Percentiles rank a stretch among this genome's conserved stretches.
Conservation (phyloP, 2,797 vertebrate genomes). For the Sorex maritimensis region DNA sequence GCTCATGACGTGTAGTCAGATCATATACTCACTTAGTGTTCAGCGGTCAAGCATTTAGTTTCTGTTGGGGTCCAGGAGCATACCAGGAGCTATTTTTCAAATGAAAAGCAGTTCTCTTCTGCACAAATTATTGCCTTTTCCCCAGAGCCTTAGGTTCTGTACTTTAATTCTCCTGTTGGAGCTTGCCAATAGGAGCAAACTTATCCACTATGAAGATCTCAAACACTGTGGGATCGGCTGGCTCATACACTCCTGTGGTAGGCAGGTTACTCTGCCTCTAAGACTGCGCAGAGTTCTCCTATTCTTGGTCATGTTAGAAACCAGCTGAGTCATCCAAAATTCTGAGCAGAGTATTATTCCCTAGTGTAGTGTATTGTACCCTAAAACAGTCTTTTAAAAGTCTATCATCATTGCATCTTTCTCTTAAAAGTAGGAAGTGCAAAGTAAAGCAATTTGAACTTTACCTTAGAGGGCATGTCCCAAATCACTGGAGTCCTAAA, state of each 20-base stretch:
- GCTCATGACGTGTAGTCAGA: neutral
- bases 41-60: neutral
- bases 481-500: conserved; percentile 3
- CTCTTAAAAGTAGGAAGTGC: neutral
- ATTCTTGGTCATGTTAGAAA: conserved; percentile 56
- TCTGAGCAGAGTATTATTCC: conserved; percentile 29
- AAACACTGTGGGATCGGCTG: neutral
- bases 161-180: conserved; percentile 35
- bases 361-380: neutral
- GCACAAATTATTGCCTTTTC: conserved; percentile 27
- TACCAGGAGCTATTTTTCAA: conserved; percentile 62
- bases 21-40: neutral
- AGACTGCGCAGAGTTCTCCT: neutral
- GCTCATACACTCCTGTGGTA: neutral
- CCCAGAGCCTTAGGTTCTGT: conserved; percentile 44
- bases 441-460: conserved; percentile 44
- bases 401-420: neutral
- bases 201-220: neutral
- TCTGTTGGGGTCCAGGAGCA: neutral
- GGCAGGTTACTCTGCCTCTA: neutral
- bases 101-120: conserved; percentile 55
- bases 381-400: conserved; percentile 30
- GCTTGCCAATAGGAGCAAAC: conserved; percentile 38
- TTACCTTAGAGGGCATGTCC: neutral
- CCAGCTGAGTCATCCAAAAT: conserved; percentile 57